Percentiles rank a stretch among this genome's conserved stretches.
Conservation (phyloP, 1,140 invertebrate species). For the Drosophila leontia region DNA sequence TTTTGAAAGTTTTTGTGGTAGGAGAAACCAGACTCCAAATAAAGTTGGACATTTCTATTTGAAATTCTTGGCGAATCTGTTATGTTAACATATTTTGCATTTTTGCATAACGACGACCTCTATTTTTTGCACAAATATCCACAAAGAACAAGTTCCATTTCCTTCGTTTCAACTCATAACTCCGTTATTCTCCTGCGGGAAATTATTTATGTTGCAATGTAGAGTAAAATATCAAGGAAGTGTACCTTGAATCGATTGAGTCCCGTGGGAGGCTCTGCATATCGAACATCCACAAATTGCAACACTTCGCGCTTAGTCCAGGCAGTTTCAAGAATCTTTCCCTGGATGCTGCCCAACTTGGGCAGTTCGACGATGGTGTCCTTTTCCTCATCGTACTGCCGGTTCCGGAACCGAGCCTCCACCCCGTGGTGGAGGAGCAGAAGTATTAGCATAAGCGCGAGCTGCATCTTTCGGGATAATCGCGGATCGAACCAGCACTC, state of each 20-base stretch:
- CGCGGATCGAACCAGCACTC: slow-evolving; percentile 43
- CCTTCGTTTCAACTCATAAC: background rate
- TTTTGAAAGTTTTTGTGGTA: slow-evolving; percentile 38
- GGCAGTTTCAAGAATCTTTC: slow-evolving; percentile 70
- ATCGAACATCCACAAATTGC: slow-evolving; percentile 82
- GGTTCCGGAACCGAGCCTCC: slow-evolving; percentile 44
- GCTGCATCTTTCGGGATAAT: slow-evolving; percentile 37
- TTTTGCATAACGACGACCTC: slow-evolving; percentile 24
- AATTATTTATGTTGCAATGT: no score
- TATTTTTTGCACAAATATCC: slow-evolving; percentile 13
- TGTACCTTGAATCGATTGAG: slow-evolving; percentile 80
- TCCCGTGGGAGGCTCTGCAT: slow-evolving; percentile 80
- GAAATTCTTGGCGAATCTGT: slow-evolving; percentile 26
- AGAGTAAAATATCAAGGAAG: background rate
- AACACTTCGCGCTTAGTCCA: slow-evolving; percentile 78
- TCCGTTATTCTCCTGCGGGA: background rate
- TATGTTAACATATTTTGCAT: slow-evolving; percentile 14
- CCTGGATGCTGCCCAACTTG: slow-evolving; percentile 75
- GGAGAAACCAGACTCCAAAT: slow-evolving; percentile 34
- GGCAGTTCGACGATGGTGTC: slow-evolving; percentile 77
- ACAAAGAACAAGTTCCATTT: background rate
- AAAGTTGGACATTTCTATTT: slow-evolving; percentile 43
- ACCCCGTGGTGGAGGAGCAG: slow-evolving; percentile 1
- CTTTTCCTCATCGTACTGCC: slow-evolving; percentile 68
- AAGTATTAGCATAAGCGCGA: background rate